A percentile compares a stretch with the other conserved stretches of the same genome.
Evolutionary conservation across 2,797 vertebrate species (phyloP).

Genomic region (Muscicapa striata): DNA sequence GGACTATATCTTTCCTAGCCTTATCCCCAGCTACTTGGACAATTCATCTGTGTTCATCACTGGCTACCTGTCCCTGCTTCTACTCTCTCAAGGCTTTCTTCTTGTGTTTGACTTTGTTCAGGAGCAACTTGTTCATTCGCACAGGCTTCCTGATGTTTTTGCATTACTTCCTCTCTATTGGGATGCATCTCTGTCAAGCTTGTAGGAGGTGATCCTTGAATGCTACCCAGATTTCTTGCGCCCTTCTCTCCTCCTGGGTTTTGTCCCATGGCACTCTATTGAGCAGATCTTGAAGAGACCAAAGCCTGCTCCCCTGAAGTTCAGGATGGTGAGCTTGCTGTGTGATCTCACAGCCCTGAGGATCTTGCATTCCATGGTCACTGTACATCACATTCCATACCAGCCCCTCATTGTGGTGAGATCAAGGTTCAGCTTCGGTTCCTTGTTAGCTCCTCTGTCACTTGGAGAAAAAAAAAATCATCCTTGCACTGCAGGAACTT

Average conservation of each 20-base stretch:
- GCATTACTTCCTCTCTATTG: not conserved
- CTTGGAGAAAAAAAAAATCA: not conserved
- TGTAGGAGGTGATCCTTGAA: not conserved
- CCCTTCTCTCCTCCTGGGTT: not conserved
- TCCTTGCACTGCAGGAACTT: not conserved
- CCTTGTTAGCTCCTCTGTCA: not conserved
- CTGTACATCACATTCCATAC: not conserved
- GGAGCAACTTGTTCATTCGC: not conserved
- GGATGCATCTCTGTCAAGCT: not conserved
- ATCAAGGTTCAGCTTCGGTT: not conserved
- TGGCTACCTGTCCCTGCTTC: not conserved
- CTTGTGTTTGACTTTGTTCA: not conserved
- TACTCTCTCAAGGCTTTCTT: not conserved
- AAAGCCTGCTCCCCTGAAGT: not conserved
- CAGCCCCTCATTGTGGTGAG: not conserved
- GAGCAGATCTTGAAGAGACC: not conserved
- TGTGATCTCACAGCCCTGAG: not conserved
- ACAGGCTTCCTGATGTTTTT: not conserved
- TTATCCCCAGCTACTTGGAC: not conserved
- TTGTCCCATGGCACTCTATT: not conserved
- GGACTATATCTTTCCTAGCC: not conserved
- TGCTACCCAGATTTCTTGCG: not conserved
- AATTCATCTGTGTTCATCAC: not conserved
- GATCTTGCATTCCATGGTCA: not conserved
- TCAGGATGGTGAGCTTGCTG: not conserved